These are phyloP conservation scores for Drosophila sp. DNA, from an alignment of 1,140 invertebrate genomes.

Conservation along the genomic window DNA sequence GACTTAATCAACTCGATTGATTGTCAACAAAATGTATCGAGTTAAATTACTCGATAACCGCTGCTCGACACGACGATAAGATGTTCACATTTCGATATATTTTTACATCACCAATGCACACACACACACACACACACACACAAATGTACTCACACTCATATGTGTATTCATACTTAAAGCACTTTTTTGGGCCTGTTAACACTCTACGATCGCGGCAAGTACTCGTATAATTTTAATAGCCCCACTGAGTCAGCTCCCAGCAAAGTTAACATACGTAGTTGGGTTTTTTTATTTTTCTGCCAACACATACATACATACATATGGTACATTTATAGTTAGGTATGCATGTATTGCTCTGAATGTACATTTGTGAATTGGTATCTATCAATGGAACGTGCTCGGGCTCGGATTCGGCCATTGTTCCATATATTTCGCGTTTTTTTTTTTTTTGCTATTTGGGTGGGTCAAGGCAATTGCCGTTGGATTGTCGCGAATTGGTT, in stretches of 20 bases:
- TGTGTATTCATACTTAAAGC: background rate
- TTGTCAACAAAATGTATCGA: no score
- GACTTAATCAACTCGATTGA: no score
- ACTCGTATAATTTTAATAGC: constrained; percentile 17
- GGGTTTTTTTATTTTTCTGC: constrained; percentile 6
- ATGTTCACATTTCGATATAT: no score
- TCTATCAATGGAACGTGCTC: constrained; percentile 33
- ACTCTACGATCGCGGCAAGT: background rate
- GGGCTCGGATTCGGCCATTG: constrained; percentile 4
- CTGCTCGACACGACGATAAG: no score
- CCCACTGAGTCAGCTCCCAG: constrained; percentile 21
- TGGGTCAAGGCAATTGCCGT: constrained; percentile 25
- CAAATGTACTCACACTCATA: no score
- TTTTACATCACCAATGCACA: background rate
- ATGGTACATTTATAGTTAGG: background rate
- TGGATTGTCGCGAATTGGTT: background rate
- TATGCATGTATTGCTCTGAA: background rate
- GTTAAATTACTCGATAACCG: no score
- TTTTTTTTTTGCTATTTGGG: constrained; percentile 11
- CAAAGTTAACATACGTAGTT: constrained; percentile 5
- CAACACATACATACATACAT: no score
- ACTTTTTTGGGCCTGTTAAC: constrained; percentile 1
- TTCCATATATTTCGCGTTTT: constrained; percentile 5
- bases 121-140: background rate
- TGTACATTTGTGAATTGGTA: background rate